Conservation (phyloP, 2,888 invertebrate species). For the Ormia ochracea region DNA sequence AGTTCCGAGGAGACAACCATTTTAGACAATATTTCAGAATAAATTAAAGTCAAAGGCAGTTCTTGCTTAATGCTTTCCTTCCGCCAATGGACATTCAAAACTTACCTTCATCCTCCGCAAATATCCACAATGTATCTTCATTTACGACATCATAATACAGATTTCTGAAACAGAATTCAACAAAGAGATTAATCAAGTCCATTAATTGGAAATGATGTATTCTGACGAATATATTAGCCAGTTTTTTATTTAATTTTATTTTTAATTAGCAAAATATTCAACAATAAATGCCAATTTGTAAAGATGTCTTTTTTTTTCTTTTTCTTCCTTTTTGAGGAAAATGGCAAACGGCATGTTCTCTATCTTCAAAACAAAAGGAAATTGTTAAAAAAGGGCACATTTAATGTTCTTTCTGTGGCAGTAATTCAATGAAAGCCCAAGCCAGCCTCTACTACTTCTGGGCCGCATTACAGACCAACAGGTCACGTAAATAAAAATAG, state of each 20-base stretch:
- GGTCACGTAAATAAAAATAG: conserved; percentile 43
- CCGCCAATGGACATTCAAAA: no score
- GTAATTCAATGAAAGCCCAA: conserved; percentile 5
- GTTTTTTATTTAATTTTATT: neutral
- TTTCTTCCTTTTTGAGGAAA: no score
- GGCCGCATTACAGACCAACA: conserved; percentile 26
- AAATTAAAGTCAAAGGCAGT: no score
- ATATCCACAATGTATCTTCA: conserved; percentile 2
- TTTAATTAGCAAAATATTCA: neutral
- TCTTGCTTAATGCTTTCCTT: no score
- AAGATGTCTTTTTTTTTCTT: neutral
- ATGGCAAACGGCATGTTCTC: neutral
- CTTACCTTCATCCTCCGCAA: conserved; percentile 12
- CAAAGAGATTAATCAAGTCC: neutral
- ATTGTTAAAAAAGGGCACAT: neutral
- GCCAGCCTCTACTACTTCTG: conserved; percentile 4
- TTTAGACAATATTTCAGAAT: no score
- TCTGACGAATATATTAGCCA: neutral
- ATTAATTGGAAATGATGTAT: neutral
- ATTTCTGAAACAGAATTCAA: neutral
- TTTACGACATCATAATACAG: neutral
- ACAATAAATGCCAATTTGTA: conserved; percentile 21
- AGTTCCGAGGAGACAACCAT: no score
- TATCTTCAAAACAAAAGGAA: neutral
- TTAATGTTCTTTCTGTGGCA: neutral